These are phyloP conservation scores for Ferdinandea cuprea DNA, from an alignment of 2,888 invertebrate species.

Conservation along the genomic window DNA sequence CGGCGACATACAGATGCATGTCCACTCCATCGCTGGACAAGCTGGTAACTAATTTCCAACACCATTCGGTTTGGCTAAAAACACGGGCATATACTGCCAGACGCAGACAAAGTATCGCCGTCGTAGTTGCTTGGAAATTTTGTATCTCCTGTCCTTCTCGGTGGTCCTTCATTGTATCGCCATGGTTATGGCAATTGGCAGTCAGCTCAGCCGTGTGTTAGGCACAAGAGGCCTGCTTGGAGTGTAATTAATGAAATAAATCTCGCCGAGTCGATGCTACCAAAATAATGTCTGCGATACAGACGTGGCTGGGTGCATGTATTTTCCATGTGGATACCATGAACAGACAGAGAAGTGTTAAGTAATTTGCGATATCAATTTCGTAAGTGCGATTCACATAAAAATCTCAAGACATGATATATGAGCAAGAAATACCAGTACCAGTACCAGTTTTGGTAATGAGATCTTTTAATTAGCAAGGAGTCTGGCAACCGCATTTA, in stretches of 20 bases:
- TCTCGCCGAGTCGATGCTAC: conserved; percentile 55
- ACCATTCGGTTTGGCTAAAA: conserved; percentile 42
- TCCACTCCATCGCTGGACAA: conserved; percentile 48
- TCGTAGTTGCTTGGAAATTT: neutral
- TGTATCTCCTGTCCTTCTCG: neutral
- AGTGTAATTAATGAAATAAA: conserved; percentile 67
- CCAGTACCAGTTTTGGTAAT: conserved; percentile 20
- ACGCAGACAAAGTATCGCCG: neutral
- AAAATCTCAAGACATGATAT: neutral
- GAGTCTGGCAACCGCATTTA: neutral
- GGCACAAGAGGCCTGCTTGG: conserved; percentile 16
- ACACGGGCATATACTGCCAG: neutral
- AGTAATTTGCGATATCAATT: conserved; percentile 64
- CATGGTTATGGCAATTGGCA: neutral
- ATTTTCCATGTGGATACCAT: neutral
- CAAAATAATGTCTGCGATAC: conserved; percentile 15
- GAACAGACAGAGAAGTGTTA: conserved; percentile 35
- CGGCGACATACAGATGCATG: conserved; percentile 40
- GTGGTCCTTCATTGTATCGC: conserved; percentile 44
- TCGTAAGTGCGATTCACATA: conserved; percentile 21
- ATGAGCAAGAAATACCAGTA: neutral
- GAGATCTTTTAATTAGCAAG: conserved; percentile 43
- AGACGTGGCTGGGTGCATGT: neutral
- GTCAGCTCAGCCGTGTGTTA: conserved; percentile 15
- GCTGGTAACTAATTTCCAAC: conserved; percentile 62